These are phyloP conservation scores for Neodiprion pinetum DNA, from an alignment of 1,140 invertebrate species.

Conservation along the genomic window DNA sequence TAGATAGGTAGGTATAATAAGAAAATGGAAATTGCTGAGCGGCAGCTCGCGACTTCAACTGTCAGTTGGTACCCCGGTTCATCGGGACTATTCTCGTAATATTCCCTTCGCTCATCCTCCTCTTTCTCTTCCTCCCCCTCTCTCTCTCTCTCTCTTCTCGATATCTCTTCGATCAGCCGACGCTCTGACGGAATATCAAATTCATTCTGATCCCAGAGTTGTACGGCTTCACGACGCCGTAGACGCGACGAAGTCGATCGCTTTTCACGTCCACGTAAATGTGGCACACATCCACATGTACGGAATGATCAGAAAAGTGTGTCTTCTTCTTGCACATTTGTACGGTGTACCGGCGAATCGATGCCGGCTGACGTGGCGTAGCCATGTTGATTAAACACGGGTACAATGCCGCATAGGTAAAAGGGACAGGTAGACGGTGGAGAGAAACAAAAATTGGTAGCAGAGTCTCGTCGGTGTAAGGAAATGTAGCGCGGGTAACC, in stretches of 20 bases:
- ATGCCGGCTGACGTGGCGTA: too few relatives aligned
- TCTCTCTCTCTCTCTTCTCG: not conserved
- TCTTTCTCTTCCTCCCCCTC: constrained; percentile 9
- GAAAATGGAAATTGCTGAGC: not conserved
- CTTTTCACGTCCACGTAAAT: not conserved
- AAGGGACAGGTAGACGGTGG: too few relatives aligned
- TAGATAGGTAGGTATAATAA: not conserved
- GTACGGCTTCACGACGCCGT: not conserved
- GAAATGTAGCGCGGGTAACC: too few relatives aligned
- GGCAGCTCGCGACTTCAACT: not conserved
- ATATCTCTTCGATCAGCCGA: constrained; percentile 12
- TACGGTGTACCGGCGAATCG: too few relatives aligned
- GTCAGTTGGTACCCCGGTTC: not conserved
- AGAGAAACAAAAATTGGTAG: too few relatives aligned
- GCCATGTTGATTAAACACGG: too few relatives aligned
- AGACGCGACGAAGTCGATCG: not conserved
- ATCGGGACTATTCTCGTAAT: not conserved
- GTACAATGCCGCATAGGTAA: too few relatives aligned
- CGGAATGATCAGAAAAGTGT: not conserved
- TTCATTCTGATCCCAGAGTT: constrained; percentile 5
- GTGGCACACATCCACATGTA: not conserved
- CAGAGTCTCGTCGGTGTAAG: too few relatives aligned
- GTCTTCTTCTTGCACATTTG: not conserved
- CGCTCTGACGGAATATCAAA: not conserved
- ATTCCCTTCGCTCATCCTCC: not conserved